A percentile compares a stretch with the other conserved stretches of the same genome.
Conservation (phyloP, 2,113 vertebrate species). For the Myanophis thanlyinensis region DNA sequence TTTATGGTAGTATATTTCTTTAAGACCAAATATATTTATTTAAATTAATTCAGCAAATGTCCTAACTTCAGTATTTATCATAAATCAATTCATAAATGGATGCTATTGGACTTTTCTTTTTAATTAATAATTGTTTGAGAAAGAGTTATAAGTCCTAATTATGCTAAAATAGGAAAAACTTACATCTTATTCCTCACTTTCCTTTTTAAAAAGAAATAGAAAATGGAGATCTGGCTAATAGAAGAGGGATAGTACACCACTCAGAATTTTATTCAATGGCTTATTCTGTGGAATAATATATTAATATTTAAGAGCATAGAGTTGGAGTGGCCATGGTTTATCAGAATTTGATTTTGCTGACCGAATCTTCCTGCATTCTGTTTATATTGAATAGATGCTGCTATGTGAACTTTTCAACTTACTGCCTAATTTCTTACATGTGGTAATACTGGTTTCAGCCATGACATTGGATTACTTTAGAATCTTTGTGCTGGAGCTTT, state of each 20-base stretch:
- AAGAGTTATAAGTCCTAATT: not conserved
- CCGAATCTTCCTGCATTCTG: not conserved
- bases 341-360: not conserved
- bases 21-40: not conserved
- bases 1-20: not conserved
- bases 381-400: not conserved
- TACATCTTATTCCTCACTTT: not conserved
- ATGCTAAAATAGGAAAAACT: not conserved
- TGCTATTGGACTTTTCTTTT: not conserved
- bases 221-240: not conserved
- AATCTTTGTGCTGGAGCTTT: not conserved
- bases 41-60: not conserved
- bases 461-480: not conserved
- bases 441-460: not conserved
- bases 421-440: not conserved
- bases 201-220: not conserved
- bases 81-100: not conserved
- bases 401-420: not conserved
- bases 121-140: not conserved
- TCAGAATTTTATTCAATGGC: not conserved
- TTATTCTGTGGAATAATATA: not conserved
- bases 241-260: not conserved
- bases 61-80: not conserved
- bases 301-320: not conserved
- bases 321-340: not conserved